Evolutionary conservation across 2,113 vertebrate species (phyloP), one percentile per base, ranked within the genome.

Genomic region (Alligator mississippiensis): DNA sequence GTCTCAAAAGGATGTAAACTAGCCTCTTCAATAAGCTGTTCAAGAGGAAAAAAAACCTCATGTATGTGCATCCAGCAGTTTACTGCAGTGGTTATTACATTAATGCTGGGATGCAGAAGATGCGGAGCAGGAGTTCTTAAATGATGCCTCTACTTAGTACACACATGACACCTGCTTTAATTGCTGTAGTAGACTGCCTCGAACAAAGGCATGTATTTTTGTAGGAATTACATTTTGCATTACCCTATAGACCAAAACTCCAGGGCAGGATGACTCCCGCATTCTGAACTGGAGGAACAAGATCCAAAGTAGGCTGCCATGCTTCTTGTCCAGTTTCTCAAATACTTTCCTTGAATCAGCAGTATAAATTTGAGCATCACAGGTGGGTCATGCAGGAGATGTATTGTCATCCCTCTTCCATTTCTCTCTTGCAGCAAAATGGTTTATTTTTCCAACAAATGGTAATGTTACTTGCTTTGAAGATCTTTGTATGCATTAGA

Each of bases 401-500:
- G 62, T 12, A 79, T 21, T 47, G 11, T 24, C 9, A 47, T 93
- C 6, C 34, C 5, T 91, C 90, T 90, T 16, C 10, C 55, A 76
- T 22, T 84, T 80, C 80, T 82, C 19, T 2, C 61, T 93, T 85
- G 92, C 60, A 63, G 62, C 14, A 70, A 8, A 18, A 68, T 89
- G 47, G 24, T 7, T 75, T 94, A 70, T 27, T 72, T 96, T 95
- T 94, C n/a, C n/a, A n/a, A n/a, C n/a, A n/a, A n/a, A n/a, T n/a
- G n/a, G n/a, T n/a, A n/a, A n/a, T n/a, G 6, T 86, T 87, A 85
- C 64, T 87, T 85, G 24, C 58, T 93, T 87, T 92, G 75, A 70
- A 92, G 91, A 93, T 89, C 30, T 92, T 89, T 84, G 14, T 77
- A 89, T 89, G 78, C 54, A 74, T 88, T 83, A 85, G 10, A 27